Base-by-base conservation (phyloP, 2,888 invertebrate species). In the Epinotia nisella region DNA sequence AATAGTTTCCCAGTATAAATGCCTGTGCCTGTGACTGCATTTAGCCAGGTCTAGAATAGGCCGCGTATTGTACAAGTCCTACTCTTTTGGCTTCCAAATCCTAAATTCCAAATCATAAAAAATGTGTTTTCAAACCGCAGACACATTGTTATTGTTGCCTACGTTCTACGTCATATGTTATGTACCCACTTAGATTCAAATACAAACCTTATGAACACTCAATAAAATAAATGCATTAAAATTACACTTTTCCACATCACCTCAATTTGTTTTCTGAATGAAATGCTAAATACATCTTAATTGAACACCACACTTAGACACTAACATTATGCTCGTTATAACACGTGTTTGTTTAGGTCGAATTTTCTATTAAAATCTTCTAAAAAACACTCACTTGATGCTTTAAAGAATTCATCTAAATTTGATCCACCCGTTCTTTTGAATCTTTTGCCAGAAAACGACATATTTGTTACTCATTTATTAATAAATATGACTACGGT, bases 401-500 rank as follows among this genome's bases (percentile, higher is more conserved):
- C 81, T 71, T 79, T 83, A 19, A 89, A 70, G 55, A 91, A 75
- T 49, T 87, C 83, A 2, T 89, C 85, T 4, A 91, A 78, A 76
- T 91, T 90, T 72, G 89, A 89, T 78, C 84, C 86, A 0, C 83
- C 79, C 0, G 83, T 79, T 69, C 91, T 81, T 66, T 83, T 82
- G 65, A 78, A 92, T 55, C 82, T 85, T 76, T 88, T 91, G 0
- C 92, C 92, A 0, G 84, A 89, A 77, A 90, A 91, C 75, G 87
- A 87, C 90, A 90, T 91, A 61, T 53, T 72, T 19, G 58, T 69
- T 53, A 53, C 51, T 21, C 69, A 21, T 69, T 64, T 59, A 45
- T n/a, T 59, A 51, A 11, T 24, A 49, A 10, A 59, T 69, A 51
- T 58, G 62, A 69, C 69, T 59, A 58, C 41, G 29, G 41, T 41